Evolutionary conservation across 2,113 vertebrate genomes (phyloP), one percentile per base, ranked within the genome.

Genomic region (Tachysurus vachellii): DNA sequence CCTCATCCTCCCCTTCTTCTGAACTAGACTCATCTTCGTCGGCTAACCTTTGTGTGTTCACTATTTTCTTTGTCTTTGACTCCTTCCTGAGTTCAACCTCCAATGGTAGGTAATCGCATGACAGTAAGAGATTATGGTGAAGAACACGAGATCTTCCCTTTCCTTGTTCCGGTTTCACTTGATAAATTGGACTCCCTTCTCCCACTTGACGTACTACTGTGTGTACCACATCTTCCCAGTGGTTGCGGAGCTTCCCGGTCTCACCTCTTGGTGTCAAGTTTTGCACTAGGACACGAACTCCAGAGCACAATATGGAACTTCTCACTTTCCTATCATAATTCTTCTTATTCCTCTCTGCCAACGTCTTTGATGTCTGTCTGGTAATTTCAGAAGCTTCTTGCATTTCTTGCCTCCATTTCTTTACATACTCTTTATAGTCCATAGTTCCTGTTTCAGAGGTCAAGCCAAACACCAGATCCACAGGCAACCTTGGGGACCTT

Each of bases 121-220:
- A 14, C 54, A 56, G 4, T 14, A 56, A 16, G 54, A 56, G 54
- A 56, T 56, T 16, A 56, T 11, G 54, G 12, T 56, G 54, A 56
- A 56, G 54, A 13, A 56, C 54, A 16, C 0, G 54, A 13, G 54
- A 81, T 19, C 64, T 85, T 80, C 66, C 54, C 14, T 50, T 87
- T 70, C 84, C 83, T n/a, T 80, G 61, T 26, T 88, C 89, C 19
- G 82, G 7, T 50, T 44, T 79, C 0, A 88, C 31, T 47, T 89
- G 85, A 85, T 88, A 88, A 1, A 92, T n/a, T 1, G 44, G 88
- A 0, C 59, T 28, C 1, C 75, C 19, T 21, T 71, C 26, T 21
- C 7, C 36, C 1, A 71, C 36, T 2, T 71, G 70, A 11, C 7
- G 5, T 1, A 71, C 11, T 10, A 71, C 70, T 12, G 11, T 12